Evolutionary conservation across 2,888 invertebrate species (phyloP), one percentile per base, ranked within the genome.

Genomic region (Lithophane semibrunnea): DNA sequence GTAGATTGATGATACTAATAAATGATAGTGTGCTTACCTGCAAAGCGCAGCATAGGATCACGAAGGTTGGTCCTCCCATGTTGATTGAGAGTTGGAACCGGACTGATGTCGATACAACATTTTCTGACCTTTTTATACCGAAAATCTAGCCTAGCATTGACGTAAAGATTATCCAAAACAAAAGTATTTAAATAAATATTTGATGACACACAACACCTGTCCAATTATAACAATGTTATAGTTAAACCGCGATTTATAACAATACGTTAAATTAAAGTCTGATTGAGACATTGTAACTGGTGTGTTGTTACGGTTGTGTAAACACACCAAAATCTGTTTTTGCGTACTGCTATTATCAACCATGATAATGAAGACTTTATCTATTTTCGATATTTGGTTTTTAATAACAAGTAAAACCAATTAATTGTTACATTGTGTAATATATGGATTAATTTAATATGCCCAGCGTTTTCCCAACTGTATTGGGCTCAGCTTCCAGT

Each of bases 31-130:
- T 60, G 58, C 95, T 96, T 84, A 96, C 96, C 95, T 96, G 96
- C 92, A 96, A 87, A 88, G 92, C 93, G 90, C 95, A 95, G 95
- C 93, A 94, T 89, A 96, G 91, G 96, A 96, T 96, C 96, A 96
- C 95, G 88, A 95, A 92, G 95, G 95, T 89, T 90, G 92, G 90
- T 75, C 90, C 96, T 93, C 96, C 96, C 96, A 96, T 96, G 70
- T 89, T 95, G 85, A 49, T 88, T 81, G 94, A 96, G 96, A 96
- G 95, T 92, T 92, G 92, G 89, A 92, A 93, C 95, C 95, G 93
- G 91, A 94, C 95, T 96, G 96, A 96, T 96, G 90, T 85, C 84
- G 80, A 80, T 75, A 73, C 54, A 77, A 79, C 69, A 82, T 75
- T 82, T 83, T 79, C 73, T 10, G 56, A 79, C 83, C 90, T 86